Percentiles rank a stretch among this genome's conserved stretches.
Evolutionary conservation across 2,888 invertebrate genomes (phyloP).

Genomic region (Calliopum simillimum): DNA sequence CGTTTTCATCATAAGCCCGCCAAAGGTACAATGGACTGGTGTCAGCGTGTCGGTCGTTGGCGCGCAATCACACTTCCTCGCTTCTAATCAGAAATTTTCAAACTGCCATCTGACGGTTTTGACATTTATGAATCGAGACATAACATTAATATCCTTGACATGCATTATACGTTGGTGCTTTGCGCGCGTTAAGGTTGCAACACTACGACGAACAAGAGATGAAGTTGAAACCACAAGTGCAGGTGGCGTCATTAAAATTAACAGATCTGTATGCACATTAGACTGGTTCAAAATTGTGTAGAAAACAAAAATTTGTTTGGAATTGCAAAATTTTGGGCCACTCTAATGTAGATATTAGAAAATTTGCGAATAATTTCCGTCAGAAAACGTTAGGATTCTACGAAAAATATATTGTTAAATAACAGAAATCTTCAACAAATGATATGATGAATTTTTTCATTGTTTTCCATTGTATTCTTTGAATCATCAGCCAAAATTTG

Average conservation of each 20-base stretch:
- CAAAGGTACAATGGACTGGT: not conserved
- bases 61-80: not conserved
- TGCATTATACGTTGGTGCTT: constrained; percentile 7
- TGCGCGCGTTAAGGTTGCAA: not conserved
- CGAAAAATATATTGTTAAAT: too few relatives aligned
- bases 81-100: not conserved
- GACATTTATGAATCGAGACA: not conserved
- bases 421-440: too few relatives aligned
- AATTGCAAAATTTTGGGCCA: too few relatives aligned
- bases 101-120: not conserved
- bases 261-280: too few relatives aligned
- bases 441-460: too few relatives aligned
- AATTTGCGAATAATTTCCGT: too few relatives aligned
- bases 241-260: not conserved
- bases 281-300: too few relatives aligned
- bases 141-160: constrained; percentile 11
- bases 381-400: too few relatives aligned
- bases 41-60: not conserved
- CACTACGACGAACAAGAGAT: not conserved
- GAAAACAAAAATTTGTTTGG: too few relatives aligned
- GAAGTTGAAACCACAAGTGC: not conserved
- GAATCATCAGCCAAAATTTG: too few relatives aligned
- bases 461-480: too few relatives aligned
- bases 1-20: not conserved
- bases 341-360: too few relatives aligned